Evolutionary conservation across 2,113 vertebrate genomes (phyloP), one percentile per base, ranked within the genome.

Genomic region (Eulacestoma nigropectus): DNA sequence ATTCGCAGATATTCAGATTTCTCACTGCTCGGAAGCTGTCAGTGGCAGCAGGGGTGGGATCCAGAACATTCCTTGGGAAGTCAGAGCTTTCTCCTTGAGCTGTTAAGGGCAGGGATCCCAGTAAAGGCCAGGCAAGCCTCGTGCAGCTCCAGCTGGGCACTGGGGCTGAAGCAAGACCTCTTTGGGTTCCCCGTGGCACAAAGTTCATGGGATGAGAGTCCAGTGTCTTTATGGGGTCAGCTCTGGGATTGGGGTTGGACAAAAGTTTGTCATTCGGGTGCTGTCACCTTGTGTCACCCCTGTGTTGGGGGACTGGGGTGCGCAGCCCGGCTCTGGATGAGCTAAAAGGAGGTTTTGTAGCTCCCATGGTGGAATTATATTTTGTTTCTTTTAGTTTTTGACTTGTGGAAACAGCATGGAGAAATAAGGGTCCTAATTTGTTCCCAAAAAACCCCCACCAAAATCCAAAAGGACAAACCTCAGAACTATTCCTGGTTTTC

Each of bases 1-100:
- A 72, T 90, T 95, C 76, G 75, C 68, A 78, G 90, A 63, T 92
- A 81, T 65, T 95, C 39, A 59, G 44, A 46, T 68, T 90, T 89
- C 47, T 42, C 9, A 4, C n/a, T 42, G 32, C 92, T 75, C 67
- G 26, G 56, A 78, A 70, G 25, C 3, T 10, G 70, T 41, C 44
- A 35, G 65, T 33, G 82, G 73, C 41, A 70, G 87, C 44, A 80
- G 68, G 39, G 63, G 21, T n/a, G 68, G 57, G 60, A 88, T 91
- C 60, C 59, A 70, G 81, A 59, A 76, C 8, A 1, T 49, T 80
- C 56, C 84, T 63, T 10, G 59, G 47, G 53, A 82, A 63, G 52
- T 17, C 16, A 63, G 67, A 64, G 77, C 14, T 25, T 64, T 63
- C 23, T 49, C 68, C 35, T 46, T 25, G 64, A 35, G 74, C 81